Conservation (phyloP, 1,140 invertebrate species). For the Drosophila kurseongensis region DNA sequence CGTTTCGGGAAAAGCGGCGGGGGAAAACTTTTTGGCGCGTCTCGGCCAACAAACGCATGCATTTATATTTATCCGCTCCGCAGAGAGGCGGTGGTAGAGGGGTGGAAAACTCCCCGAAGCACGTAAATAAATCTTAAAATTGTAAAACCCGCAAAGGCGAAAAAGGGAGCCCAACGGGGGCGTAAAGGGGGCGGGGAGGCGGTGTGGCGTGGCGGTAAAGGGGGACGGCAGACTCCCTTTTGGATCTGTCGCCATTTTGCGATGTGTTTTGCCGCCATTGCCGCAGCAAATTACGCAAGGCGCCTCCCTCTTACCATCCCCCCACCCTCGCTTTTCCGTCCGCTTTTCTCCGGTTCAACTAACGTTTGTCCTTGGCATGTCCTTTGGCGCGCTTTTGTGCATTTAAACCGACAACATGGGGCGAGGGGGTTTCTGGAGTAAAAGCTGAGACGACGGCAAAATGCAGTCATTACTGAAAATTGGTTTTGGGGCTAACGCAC, state of each 20-base stretch:
- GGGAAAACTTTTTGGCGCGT: constrained; percentile 71
- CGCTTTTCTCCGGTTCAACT: constrained; percentile 59
- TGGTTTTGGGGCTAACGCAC: constrained; percentile 83
- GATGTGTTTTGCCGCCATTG: constrained; percentile 80
- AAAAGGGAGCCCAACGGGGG: background rate
- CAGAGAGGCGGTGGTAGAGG: background rate
- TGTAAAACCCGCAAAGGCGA: constrained; percentile 77
- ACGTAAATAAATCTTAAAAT: constrained; percentile 84
- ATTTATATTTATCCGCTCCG: constrained; percentile 53
- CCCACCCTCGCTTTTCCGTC: background rate
- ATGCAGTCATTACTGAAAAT: constrained; percentile 83
- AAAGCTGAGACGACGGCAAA: constrained; percentile 68
- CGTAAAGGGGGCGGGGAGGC: no score
- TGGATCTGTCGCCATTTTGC: constrained; percentile 78
- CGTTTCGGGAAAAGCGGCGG: constrained; percentile 42
- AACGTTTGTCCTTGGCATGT: constrained; percentile 83
- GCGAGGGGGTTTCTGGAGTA: background rate
- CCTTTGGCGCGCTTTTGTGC: constrained; percentile 81
- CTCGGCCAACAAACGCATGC: constrained; percentile 77
- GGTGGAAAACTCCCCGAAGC: constrained; percentile 52
- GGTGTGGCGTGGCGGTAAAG: no score
- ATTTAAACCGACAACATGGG: constrained; percentile 67
- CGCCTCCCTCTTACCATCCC: constrained; percentile 3
- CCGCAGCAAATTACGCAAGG: constrained; percentile 81
- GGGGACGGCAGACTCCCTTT: no score